Base-by-base conservation (phyloP, 2,113 vertebrate species). In the Camelus dromedarius region DNA sequence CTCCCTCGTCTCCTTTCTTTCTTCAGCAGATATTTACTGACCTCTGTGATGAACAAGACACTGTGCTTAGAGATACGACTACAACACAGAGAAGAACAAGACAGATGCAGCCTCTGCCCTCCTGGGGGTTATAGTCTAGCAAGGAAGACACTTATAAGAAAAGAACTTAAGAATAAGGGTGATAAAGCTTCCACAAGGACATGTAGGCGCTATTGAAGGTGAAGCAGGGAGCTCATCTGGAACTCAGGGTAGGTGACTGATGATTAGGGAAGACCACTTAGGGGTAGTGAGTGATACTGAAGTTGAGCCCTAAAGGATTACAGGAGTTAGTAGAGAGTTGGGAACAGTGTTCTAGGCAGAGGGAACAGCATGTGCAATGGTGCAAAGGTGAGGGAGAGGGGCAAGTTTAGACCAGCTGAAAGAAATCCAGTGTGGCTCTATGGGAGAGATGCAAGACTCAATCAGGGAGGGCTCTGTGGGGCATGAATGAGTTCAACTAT, bases 1-100 rank as follows among this genome's bases (percentile, higher is more conserved):
- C 13, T 26, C 14, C 0, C 9, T 48, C 56, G 28, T 22, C 75
- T 86, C 22, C 26, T 93, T 75, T 26, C 32, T 60, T 95, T 79
- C 38, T 70, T 89, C 56, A 79, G 70, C 48, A 83, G 48, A 62
- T 77, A 95, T 54, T 86, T 72, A 86, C 15, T 92, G 67, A 82
- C 22, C 46, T 32, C 50, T 72, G 2, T 70, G 90, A 16, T 26
- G 50, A 76, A 66, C 1, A 42, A 93, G 88, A 72, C 19, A 30
- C 3, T 80, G 50, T 54, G 54, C 67, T 46, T 56, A 46, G 58
- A 84, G 4, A 82, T 89, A 86, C 35, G 73, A 73, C 73, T 35
- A 79, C 2, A 62, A 6, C 18, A 69, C 50, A 66, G 80, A 3
- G 10, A 58, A 72, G 91, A 86, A n/a, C 38, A 67, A 66, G 54